Evolutionary conservation across 2,888 invertebrate genomes (phyloP).

Genomic region (Dastarcus helophoroides): DNA sequence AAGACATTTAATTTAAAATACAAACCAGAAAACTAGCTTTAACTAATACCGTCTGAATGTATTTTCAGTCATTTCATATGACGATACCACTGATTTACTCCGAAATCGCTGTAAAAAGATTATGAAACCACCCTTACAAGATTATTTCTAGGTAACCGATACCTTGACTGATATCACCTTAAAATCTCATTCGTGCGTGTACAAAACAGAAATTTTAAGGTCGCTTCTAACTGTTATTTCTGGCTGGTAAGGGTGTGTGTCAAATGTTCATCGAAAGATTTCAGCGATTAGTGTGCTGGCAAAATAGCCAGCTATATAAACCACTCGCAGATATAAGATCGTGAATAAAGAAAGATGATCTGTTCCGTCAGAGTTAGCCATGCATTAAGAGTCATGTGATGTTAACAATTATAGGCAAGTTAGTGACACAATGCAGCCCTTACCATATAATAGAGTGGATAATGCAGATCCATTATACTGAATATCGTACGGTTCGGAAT

Average conservation of each 20-base stretch:
- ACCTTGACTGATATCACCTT: neutral
- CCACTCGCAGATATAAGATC: too few relatives aligned
- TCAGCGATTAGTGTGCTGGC: too few relatives aligned
- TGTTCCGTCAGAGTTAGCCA: too few relatives aligned
- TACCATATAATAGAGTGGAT: constrained; percentile 33
- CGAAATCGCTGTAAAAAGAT: constrained; percentile 13
- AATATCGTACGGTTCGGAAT: constrained; percentile 30
- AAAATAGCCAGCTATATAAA: too few relatives aligned
- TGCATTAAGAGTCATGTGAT: constrained; percentile 37
- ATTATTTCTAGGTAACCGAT: constrained; percentile 1
- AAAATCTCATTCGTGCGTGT: neutral
- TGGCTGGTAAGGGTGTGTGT: too few relatives aligned
- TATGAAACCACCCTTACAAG: constrained; percentile 8
- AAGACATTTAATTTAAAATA: constrained; percentile 22
- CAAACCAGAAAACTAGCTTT: constrained; percentile 22
- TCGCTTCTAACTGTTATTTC: too few relatives aligned
- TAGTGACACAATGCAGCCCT: constrained; percentile 36
- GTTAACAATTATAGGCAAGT: constrained; percentile 38
- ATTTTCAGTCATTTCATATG: neutral
- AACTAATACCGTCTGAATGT: constrained; percentile 7
- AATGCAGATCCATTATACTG: constrained; percentile 32
- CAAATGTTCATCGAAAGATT: too few relatives aligned
- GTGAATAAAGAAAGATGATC: too few relatives aligned
- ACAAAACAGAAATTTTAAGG: neutral
- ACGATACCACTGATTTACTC: constrained; percentile 7